Base-by-base conservation (phyloP, 2,888 invertebrate genomes). In the Oscheius onirici region DNA sequence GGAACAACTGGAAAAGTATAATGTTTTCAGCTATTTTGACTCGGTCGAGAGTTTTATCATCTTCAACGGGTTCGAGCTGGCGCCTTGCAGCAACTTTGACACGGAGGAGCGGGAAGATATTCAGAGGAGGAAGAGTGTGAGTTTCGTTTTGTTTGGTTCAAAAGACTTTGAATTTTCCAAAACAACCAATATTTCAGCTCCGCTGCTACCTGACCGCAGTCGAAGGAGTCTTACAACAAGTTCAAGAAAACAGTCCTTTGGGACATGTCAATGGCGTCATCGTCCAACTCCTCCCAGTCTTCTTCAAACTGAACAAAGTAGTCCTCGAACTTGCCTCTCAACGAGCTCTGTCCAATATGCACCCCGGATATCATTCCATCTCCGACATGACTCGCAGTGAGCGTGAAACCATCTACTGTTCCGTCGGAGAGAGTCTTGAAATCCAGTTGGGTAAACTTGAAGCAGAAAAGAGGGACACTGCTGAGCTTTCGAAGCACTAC, bases 221-320 rank as follows among this genome's bases (percentile, higher is more conserved):
- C 28, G 82, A 83, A 26, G 82, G 82, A 5, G 76, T 78, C 1
- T 34, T 83, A 2, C 63, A 65, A 20, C 79, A 83, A 43, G 82
- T 83, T 22, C 72, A 76, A 22, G 70, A 72, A n/a, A 63, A 74
- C 11, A 81, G 76, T 60, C 79, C 81, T 15, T 67, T 82, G 11
- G 78, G 77, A 34, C 26, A 44, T 22, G 68, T 83, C 17, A 76
- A 72, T 22, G 54, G 41, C n/a, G 68, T 82, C 20, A 57, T 82
- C 20, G 49, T 46, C 28, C 73, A 74, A 22, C 71, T 79, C n/a
- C 28, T 83, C 11, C 80, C 74, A 5, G 63, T 72, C 15, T 68
- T 81, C 44, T 81, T 81, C 67, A 68, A 73, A 26, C 54, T 81
- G 22, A 73, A 71, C 34, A 65, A 69, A 34, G 51, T 74, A 11